These are phyloP conservation scores for Macrotus californicus DNA, from an alignment of 2,113 vertebrate genomes.

Conservation along the genomic window DNA sequence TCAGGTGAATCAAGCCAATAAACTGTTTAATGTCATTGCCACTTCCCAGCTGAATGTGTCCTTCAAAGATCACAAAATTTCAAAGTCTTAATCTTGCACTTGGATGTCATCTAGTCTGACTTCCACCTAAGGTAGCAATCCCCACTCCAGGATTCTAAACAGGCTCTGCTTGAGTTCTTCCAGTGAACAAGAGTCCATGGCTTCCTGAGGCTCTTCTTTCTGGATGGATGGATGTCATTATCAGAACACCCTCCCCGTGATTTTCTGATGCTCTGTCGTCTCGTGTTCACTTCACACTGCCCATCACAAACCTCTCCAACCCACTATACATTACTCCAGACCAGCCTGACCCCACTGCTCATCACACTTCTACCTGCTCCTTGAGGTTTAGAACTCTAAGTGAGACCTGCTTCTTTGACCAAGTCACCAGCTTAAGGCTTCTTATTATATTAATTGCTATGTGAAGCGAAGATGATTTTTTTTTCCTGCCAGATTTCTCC, in stretches of 20 bases:
- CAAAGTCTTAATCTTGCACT: background rate
- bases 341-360: background rate
- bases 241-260: background rate
- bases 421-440: slow-evolving; percentile 39
- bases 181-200: background rate
- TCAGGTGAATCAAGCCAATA: background rate
- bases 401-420: slow-evolving; percentile 31
- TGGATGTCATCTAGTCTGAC: background rate
- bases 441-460: slow-evolving; percentile 53
- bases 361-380: background rate
- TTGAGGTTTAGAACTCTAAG: background rate
- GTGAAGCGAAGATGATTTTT: background rate
- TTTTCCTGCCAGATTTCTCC: slow-evolving; percentile 26
- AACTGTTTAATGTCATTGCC: background rate
- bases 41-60: background rate
- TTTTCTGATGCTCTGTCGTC: background rate
- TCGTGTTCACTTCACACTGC: background rate
- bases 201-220: background rate
- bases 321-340: background rate
- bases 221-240: background rate
- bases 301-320: background rate
- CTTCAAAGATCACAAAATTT: background rate
- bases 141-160: background rate
- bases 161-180: background rate
- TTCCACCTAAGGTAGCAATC: background rate